Percentiles rank a stretch among this genome's conserved stretches.
Evolutionary conservation across 2,797 vertebrate genomes (phyloP).

Genomic region (Urocyon cinereoargenteus): DNA sequence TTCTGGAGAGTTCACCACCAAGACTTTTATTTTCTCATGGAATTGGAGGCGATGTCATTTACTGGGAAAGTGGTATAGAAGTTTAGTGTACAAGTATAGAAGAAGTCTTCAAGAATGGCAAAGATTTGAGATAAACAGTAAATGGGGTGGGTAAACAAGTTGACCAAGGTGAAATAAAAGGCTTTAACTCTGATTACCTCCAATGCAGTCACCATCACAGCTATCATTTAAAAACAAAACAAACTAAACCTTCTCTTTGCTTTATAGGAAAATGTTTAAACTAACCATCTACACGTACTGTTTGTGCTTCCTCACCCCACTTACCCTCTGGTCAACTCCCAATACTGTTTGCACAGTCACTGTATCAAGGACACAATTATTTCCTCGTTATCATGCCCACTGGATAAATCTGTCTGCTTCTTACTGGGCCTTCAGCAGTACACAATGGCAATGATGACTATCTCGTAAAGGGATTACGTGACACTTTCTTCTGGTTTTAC

Average conservation of each 20-base stretch:
- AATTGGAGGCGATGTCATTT: background rate
- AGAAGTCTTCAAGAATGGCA: background rate
- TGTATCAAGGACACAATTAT: background rate
- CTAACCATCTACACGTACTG: background rate
- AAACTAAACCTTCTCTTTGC: background rate
- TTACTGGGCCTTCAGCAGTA: background rate
- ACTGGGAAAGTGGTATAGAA: background rate
- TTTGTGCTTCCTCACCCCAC: background rate
- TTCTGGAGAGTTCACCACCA: background rate
- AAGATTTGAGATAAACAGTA: background rate
- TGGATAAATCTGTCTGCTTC: background rate
- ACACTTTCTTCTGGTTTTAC: background rate
- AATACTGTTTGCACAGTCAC: background rate
- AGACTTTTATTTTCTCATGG: background rate
- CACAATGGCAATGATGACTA: background rate
- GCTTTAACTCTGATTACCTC: background rate
- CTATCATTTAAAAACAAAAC: background rate
- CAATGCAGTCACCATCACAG: background rate
- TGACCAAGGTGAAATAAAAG: background rate
- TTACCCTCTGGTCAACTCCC: background rate
- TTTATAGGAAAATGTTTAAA: background rate
- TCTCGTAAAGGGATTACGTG: background rate
- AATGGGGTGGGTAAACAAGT: background rate
- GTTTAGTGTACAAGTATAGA: background rate
- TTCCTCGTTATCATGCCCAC: background rate